Conservation (phyloP, 2,888 invertebrate genomes). For the Brachynemurus nebulosus region DNA sequence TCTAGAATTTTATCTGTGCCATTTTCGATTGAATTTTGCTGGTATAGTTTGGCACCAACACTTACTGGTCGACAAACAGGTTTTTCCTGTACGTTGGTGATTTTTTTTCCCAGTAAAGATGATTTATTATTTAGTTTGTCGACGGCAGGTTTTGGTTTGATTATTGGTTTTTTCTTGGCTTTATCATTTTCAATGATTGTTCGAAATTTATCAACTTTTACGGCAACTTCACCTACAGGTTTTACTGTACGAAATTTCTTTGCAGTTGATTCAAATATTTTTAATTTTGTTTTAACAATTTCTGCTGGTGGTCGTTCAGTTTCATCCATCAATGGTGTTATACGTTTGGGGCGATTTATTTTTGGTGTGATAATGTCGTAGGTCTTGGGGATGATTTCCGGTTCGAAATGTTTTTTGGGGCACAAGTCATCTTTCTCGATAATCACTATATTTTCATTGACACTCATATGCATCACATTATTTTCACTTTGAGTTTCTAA, state of each 20-base stretch:
- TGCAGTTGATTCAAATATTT: slow-evolving; percentile 64
- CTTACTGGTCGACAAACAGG: no score
- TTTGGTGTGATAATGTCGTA: no score
- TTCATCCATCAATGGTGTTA: slow-evolving; percentile 50
- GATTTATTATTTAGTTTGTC: no score
- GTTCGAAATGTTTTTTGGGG: slow-evolving; percentile 18
- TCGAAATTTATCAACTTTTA: slow-evolving; percentile 48
- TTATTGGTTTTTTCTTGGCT: slow-evolving; percentile 29
- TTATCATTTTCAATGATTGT: slow-evolving; percentile 44
- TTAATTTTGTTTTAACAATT: slow-evolving; percentile 72
- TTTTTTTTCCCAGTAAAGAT: slow-evolving; percentile 11
- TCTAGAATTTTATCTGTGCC: slow-evolving; percentile 16
- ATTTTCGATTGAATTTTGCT: slow-evolving; percentile 14
- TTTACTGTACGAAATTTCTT: slow-evolving; percentile 36
- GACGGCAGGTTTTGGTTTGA: slow-evolving; percentile 35
- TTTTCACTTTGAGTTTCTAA: slow-evolving; percentile 11
- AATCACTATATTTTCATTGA: slow-evolving; percentile 37
- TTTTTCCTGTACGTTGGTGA: no score
- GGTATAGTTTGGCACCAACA: no score
- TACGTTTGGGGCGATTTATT: slow-evolving; percentile 42
- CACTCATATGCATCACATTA: slow-evolving; percentile 28
- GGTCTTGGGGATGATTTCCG: no score
- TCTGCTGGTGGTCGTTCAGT: slow-evolving; percentile 78
- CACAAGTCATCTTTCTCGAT: slow-evolving; percentile 27
- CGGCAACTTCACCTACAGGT: slow-evolving; percentile 47